These are phyloP conservation scores for Meriones unguiculatus DNA, from an alignment of 2,113 vertebrate genomes.

Conservation along the genomic window DNA sequence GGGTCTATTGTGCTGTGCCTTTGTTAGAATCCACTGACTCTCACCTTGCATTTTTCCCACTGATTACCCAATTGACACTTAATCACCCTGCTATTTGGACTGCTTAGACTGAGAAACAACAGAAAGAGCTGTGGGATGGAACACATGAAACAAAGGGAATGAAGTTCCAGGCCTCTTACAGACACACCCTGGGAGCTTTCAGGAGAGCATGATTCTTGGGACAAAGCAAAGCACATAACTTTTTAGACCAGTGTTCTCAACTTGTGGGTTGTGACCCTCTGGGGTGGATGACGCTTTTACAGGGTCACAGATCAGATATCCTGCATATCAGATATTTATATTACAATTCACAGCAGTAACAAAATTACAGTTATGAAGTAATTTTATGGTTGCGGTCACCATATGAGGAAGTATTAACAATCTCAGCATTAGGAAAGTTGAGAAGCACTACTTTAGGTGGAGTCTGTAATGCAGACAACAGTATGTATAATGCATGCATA, in stretches of 20 bases:
- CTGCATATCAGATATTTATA: not conserved
- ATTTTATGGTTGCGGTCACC: not conserved
- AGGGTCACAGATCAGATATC: not conserved
- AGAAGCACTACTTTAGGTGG: not conserved
- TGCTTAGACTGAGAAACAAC: not conserved
- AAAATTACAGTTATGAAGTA: not conserved
- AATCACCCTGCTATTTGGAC: not conserved
- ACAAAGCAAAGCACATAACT: conserved; percentile 20
- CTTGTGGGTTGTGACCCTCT: not conserved
- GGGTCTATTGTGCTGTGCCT: not conserved
- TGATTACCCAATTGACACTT: not conserved
- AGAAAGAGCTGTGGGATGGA: not conserved
- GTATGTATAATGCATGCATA: not conserved
- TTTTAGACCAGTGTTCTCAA: not conserved
- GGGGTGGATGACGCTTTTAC: not conserved
- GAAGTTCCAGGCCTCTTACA: not conserved
- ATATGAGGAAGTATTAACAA: not conserved
- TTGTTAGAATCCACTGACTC: not conserved
- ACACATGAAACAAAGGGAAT: not conserved
- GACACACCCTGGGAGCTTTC: not conserved
- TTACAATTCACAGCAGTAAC: not conserved
- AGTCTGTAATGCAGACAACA: not conserved
- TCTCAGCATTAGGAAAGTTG: not conserved
- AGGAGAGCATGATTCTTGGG: not conserved
- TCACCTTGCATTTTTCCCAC: not conserved